A percentile compares a stretch with the other conserved stretches of the same genome.
phyloP scores from a whole-genome alignment of 2,888 invertebrate species.

The Spodoptera littoralis region DNA sequence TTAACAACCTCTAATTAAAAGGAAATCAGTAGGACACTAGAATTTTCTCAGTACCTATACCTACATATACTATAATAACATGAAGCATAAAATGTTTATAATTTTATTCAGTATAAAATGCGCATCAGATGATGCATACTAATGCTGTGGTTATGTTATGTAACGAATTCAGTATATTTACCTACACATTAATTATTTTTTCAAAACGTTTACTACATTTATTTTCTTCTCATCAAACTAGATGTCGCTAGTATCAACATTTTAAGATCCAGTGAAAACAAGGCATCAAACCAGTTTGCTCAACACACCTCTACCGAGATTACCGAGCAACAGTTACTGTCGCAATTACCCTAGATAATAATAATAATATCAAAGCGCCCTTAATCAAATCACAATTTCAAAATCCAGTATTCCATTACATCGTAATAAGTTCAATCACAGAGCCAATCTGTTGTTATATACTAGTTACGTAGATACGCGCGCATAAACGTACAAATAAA shows the following conservation, averaged over 20 bases:
- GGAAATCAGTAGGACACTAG: too few species aligned
- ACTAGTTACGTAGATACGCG: conserved; percentile 55
- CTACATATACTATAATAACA: too few species aligned
- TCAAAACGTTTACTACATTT: too few species aligned
- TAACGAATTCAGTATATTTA: too few species aligned
- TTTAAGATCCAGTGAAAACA: conserved; percentile 1
- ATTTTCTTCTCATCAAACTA: conserved; percentile 10
- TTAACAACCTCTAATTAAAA: too few species aligned
- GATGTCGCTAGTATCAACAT: conserved; percentile 27
- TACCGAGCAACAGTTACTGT: background rate
- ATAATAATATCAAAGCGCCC: conserved; percentile 32
- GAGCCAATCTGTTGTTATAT: conserved; percentile 50
- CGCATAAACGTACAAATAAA: conserved; percentile 67
- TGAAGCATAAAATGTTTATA: too few species aligned
- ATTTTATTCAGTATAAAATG: too few species aligned
- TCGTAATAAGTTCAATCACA: conserved; percentile 58
- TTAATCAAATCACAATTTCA: conserved; percentile 55
- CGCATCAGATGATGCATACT: too few species aligned
- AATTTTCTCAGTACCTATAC: too few species aligned
- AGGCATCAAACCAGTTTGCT: conserved; percentile 11
- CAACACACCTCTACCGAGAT: conserved; percentile 4
- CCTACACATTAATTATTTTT: too few species aligned
- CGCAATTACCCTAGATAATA: conserved; percentile 37
- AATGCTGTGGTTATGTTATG: too few species aligned
- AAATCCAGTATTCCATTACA: conserved; percentile 53